phyloP scores from a whole-genome alignment of 2,113 vertebrate species.

The Setophaga coronata region DNA sequence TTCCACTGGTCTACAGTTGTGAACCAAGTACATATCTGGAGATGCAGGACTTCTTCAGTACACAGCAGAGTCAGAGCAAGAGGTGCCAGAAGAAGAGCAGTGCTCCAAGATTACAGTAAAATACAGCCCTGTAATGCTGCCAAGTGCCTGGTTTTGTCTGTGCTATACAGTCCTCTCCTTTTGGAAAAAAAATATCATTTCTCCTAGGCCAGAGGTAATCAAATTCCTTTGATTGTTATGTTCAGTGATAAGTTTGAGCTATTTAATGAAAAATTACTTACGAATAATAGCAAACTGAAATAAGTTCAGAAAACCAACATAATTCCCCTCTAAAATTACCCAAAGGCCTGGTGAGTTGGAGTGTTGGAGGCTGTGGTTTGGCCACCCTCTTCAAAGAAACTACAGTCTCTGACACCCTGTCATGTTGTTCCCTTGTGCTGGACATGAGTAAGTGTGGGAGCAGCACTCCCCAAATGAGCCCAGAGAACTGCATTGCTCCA shows the following conservation, averaged over 20 bases:
- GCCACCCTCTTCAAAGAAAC: not conserved
- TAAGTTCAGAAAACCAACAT: not conserved
- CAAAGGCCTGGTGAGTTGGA: not conserved
- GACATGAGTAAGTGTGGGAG: fast-evolving
- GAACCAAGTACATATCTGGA: not conserved
- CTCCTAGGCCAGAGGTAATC: not conserved
- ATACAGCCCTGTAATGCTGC: not conserved
- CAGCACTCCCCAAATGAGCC: fast-evolving
- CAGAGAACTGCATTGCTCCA: not conserved
- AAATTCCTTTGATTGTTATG: not conserved
- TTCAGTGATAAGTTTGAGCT: not conserved
- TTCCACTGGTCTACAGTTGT: not conserved
- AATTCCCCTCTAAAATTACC: not conserved
- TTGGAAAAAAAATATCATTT: not conserved
- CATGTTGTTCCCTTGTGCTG: not conserved
- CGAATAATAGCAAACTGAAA: not conserved
- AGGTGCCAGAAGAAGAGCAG: not conserved
- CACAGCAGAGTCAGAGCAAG: not conserved
- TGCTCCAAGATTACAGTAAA: not conserved
- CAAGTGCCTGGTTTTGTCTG: not conserved
- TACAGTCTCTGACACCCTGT: not conserved
- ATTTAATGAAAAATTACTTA: not conserved
- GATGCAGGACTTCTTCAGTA: not conserved
- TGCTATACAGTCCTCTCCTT: not conserved
- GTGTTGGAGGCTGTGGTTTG: not conserved